Base-by-base conservation (phyloP, 2,797 vertebrate genomes). In the Delichon dasypus region DNA sequence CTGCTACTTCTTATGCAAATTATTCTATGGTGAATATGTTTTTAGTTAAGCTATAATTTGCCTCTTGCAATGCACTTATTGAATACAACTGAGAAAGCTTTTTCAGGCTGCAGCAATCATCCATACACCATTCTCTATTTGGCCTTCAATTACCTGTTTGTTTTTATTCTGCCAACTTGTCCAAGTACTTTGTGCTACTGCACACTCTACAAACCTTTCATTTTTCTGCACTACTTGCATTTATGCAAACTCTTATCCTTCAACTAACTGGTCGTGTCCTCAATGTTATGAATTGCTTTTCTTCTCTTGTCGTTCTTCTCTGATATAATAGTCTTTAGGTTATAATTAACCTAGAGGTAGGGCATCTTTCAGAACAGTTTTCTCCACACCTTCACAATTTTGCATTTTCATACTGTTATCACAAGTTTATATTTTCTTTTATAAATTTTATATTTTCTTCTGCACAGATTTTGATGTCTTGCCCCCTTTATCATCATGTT, bases 281-380 rank as follows among this genome's bases (percentile, higher is more conserved):
- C 36, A 58, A 0, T 65, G 27, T 66, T 85, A 94, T 58, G 38
- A 89, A 91, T 88, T 89, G 57, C 57, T 83, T 94, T 76, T 30
- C 21, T 88, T 75, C 62, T 87, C 67, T 71, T 85, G 47, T 89
- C 78, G 74, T 25, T 22, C 34, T 93, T 13, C 21, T 89, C 75
- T 89, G 85, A 65, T 64, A 89, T 65, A 85, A 91, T 61, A 50
- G 1, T 17, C 53, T 95, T 94, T 71, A 89, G 58, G 53, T 42
- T 91, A 61, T 91, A 92, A 95, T 95, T 94, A 95, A 91, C 68
- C 65, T 61, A 88, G 32, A 91, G 89, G 30, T 61, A 77, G 48
- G 53, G 11, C 42, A 61, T 85, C 89, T 92, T 85, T 61, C 50
- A 66, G 83, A 71, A 72, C 23, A 40, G 9, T 82, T 89, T 93